These are phyloP conservation scores for Plagiodera versicolora DNA, from an alignment of 2,888 invertebrate species.

Conservation along the genomic window DNA sequence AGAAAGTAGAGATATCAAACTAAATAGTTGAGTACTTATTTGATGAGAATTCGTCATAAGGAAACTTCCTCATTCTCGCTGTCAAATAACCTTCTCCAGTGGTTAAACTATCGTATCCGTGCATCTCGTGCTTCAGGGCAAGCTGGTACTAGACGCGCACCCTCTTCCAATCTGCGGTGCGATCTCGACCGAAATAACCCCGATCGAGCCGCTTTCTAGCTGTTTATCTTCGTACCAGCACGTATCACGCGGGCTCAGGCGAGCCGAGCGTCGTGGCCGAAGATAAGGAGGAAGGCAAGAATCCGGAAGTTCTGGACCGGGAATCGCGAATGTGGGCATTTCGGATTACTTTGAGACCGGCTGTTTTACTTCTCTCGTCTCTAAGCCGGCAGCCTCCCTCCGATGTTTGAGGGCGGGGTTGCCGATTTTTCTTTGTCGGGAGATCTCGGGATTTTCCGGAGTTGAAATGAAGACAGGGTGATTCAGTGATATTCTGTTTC, in stretches of 20 bases:
- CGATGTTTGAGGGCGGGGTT: no score
- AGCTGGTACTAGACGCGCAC: background rate
- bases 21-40: no score
- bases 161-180: background rate
- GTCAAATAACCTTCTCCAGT: no score
- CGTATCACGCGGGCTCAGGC: background rate
- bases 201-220: background rate
- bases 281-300: constrained; percentile 16
- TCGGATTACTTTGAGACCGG: constrained; percentile 26
- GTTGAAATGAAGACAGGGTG: no score
- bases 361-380: constrained; percentile 13
- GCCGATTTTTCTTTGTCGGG: no score
- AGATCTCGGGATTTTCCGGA: no score
- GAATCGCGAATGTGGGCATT: constrained; percentile 25
- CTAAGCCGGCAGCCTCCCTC: no score
- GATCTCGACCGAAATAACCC: background rate
- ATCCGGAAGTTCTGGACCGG: constrained; percentile 25
- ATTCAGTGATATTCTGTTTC: no score
- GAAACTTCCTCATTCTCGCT: no score
- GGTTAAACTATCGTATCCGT: no score
- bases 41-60: no score
- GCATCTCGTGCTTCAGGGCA: background rate
- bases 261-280: background rate
- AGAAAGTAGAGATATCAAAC: no score
- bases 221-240: background rate